Evolutionary conservation across 2,113 vertebrate genomes (phyloP).

Genomic region (Galeopterus variegatus): DNA sequence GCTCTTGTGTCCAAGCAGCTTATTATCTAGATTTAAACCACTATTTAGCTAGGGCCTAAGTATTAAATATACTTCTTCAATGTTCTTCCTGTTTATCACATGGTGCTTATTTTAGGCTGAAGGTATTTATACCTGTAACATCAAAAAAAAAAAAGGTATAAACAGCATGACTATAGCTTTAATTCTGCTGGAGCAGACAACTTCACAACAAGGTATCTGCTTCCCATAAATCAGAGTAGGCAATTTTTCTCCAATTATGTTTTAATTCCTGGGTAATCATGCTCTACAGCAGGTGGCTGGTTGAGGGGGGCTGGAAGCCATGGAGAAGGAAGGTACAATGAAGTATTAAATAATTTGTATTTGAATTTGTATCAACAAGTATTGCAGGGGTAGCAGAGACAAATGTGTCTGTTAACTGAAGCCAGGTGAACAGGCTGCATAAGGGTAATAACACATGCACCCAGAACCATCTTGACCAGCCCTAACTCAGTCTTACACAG

Average conservation of each 20-base stretch:
- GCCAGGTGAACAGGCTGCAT: background rate
- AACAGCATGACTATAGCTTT: background rate
- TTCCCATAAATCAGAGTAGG: conserved; percentile 59
- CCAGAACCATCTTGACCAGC: background rate
- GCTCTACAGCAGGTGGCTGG: conserved; percentile 55
- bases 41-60: background rate
- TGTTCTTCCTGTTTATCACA: background rate
- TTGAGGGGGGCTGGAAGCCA: background rate
- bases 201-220: conserved; percentile 18
- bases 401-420: background rate
- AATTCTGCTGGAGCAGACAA: conserved; percentile 26
- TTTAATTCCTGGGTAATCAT: conserved; percentile 61
- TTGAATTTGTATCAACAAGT: conserved; percentile 52
- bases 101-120: background rate
- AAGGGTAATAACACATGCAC: background rate
- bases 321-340: conserved; percentile 23
- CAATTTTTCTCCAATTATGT: conserved; percentile 72
- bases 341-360: conserved; percentile 54
- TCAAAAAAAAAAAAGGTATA: background rate
- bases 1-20: background rate
- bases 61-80: conserved; percentile 15
- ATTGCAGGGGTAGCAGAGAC: background rate
- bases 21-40: conserved; percentile 15
- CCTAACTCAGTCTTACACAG: background rate
- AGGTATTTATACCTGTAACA: conserved; percentile 5